phyloP scores from a whole-genome alignment of 92 coral and sea anemone species.

The Epizoanthus rinbou region DNA sequence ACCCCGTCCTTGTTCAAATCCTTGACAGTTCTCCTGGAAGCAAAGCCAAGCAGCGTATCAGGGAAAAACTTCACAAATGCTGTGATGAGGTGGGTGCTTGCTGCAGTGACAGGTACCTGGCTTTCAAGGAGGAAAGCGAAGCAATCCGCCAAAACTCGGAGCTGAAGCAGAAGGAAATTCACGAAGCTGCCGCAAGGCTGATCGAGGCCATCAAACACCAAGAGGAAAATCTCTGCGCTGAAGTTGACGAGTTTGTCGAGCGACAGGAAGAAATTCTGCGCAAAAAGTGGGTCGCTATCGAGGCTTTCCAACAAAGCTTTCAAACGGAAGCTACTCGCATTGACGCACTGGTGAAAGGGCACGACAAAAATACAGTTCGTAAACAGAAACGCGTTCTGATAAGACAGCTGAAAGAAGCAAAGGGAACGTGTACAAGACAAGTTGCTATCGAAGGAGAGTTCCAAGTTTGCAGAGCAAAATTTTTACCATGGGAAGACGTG shows the following conservation, averaged over 20 bases:
- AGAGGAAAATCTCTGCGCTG: conserved; percentile 43
- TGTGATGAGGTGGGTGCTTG: conserved; percentile 28
- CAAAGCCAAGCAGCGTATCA: conserved; percentile 19
- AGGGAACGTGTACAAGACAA: conserved; percentile 3
- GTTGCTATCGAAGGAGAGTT: conserved; percentile 27
- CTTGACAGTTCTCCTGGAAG: conserved; percentile 36
- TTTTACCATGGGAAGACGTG: conserved; percentile 31
- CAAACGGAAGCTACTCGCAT: conserved; percentile 27
- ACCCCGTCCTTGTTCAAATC: conserved; percentile 29
- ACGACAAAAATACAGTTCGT: conserved; percentile 15
- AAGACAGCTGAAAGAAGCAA: conserved; percentile 39
- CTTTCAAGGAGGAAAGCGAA: conserved; percentile 41
- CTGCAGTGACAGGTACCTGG: conserved; percentile 43
- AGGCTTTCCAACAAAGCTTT: conserved; percentile 11
- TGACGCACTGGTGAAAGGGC: conserved; percentile 14
- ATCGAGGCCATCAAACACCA: conserved; percentile 30
- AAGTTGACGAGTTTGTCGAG: conserved; percentile 38
- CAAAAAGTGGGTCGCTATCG: conserved; percentile 32
- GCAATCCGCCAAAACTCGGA: conserved; percentile 33
- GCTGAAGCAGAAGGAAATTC: conserved; percentile 35
- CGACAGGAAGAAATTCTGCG: conserved; percentile 41
- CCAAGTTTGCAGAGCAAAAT: conserved; percentile 40
- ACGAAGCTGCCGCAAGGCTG: conserved; percentile 27
- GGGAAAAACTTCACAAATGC: conserved; percentile 26
- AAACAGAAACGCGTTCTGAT: conserved; percentile 13